These are phyloP conservation scores for Heteromyza rotundicornis DNA, from an alignment of 2,888 invertebrate species.

Conservation along the genomic window DNA sequence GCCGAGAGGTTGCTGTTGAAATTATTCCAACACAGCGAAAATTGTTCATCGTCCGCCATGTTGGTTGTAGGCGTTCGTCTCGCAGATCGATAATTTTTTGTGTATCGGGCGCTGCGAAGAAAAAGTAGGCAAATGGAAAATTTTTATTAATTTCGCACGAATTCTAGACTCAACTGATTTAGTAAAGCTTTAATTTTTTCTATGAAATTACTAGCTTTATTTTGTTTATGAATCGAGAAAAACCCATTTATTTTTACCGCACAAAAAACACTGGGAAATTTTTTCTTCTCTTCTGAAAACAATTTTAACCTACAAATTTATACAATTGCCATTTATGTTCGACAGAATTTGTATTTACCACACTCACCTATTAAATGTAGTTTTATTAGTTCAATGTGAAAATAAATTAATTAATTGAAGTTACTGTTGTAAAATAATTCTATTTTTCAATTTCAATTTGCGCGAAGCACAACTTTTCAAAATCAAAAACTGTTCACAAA, in stretches of 20 bases:
- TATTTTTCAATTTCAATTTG: not conserved
- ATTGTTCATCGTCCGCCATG: constrained; percentile 77
- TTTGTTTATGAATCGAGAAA: constrained; percentile 22
- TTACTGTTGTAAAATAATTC: not conserved
- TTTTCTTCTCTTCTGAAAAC: not conserved
- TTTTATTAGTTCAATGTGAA: not conserved
- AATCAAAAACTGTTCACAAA: constrained; percentile 27
- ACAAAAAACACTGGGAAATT: constrained; percentile 22
- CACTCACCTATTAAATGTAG: not conserved
- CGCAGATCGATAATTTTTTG: constrained; percentile 43
- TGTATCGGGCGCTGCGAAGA: constrained; percentile 14
- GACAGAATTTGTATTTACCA: not conserved
- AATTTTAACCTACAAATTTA: not conserved
- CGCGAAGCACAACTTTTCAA: constrained; percentile 18
- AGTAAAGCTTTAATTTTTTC: no score
- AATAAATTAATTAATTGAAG: not conserved
- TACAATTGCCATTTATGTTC: not conserved
- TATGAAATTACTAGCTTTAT: constrained; percentile 5
- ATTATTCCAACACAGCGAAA: constrained; percentile 79
- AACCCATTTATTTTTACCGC: constrained; percentile 10
- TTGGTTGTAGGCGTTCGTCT: constrained; percentile 53
- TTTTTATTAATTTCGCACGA: not conserved
- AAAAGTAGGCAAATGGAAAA: constrained; percentile 2
- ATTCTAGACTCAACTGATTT: no score
- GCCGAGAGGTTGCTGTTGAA: constrained; percentile 76